Evolutionary conservation across 2,797 vertebrate species (phyloP).

Genomic region (Harpagifer antarcticus): DNA sequence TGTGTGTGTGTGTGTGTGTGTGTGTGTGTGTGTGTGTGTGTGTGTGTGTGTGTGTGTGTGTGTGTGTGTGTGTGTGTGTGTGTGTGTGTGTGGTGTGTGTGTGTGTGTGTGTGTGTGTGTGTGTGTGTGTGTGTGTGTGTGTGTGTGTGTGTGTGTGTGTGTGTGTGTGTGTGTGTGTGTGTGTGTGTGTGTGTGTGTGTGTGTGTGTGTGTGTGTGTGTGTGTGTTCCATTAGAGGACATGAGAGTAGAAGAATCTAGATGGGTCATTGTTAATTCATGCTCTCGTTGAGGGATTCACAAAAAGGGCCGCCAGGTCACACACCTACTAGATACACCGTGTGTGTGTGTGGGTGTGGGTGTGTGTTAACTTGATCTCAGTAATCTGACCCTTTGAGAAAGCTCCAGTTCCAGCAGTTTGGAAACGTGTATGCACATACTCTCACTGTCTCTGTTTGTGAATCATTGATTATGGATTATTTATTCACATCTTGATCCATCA

Average conservation of each 20-base stretch:
- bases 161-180: constrained; percentile 7
- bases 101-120: constrained; percentile 15
- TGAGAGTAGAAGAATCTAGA: constrained; percentile 55
- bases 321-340: constrained; percentile 19
- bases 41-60: constrained; percentile 47
- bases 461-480: too few species aligned
- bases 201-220: constrained; percentile 24
- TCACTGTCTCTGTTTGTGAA: not conserved
- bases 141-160: constrained; percentile 9
- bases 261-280: constrained; percentile 80
- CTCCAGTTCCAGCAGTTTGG: constrained; percentile 26
- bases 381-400: constrained; percentile 32
- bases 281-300: constrained; percentile 55
- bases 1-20: constrained; percentile 54
- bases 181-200: constrained; percentile 6
- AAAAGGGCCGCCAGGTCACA: constrained; percentile 62
- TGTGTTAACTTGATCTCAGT: constrained; percentile 23
- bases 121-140: constrained; percentile 6
- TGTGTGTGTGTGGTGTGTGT: constrained; percentile 56
- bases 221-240: constrained; percentile 63
- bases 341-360: not conserved
- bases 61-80: constrained; percentile 48
- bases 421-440: constrained; percentile 22
- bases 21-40: constrained; percentile 54
- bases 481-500: not conserved